Evolutionary conservation across 2,797 vertebrate species (phyloP).

Genomic region (Discoglossus pictus): DNA sequence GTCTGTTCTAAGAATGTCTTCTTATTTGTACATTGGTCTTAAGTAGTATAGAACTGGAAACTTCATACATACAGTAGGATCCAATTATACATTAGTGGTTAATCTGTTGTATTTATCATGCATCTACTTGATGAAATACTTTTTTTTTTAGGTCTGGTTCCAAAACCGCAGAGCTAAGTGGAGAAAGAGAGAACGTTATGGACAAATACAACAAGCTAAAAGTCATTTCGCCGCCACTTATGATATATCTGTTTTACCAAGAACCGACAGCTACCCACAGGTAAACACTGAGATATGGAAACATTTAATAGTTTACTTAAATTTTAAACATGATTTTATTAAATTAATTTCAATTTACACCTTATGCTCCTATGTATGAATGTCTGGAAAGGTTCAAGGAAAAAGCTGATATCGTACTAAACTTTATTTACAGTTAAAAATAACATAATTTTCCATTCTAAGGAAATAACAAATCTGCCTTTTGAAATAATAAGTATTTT

Average conservation of each 20-base stretch:
- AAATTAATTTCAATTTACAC: too few species aligned
- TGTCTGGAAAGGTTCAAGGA: too few species aligned
- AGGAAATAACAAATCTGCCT: too few species aligned
- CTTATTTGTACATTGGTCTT: not conserved
- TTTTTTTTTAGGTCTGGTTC: conserved; percentile 89
- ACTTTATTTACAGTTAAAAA: too few species aligned
- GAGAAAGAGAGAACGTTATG: conserved; percentile 96
- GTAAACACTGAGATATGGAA: conserved; percentile 60
- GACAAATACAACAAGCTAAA: conserved; percentile 97
- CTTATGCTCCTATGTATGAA: too few species aligned
- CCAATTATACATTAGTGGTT: conserved; percentile 30
- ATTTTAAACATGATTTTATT: too few species aligned
- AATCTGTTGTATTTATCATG: conserved; percentile 26
- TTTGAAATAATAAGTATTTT: too few species aligned
- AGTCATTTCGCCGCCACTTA: conserved; percentile 94
- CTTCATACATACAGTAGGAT: not conserved
- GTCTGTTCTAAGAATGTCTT: conserved; percentile 15
- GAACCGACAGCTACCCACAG: conserved; percentile 94
- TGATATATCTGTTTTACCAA: conserved; percentile 91
- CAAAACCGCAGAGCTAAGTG: conserved; percentile 98
- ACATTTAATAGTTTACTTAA: not conserved
- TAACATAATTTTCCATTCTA: too few species aligned
- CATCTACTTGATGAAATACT: conserved; percentile 15
- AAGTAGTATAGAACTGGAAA: conserved; percentile 13
- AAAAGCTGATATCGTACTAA: too few species aligned